Evolutionary conservation across 2,888 invertebrate species (phyloP).

Genomic region (Adineta ricciae): DNA sequence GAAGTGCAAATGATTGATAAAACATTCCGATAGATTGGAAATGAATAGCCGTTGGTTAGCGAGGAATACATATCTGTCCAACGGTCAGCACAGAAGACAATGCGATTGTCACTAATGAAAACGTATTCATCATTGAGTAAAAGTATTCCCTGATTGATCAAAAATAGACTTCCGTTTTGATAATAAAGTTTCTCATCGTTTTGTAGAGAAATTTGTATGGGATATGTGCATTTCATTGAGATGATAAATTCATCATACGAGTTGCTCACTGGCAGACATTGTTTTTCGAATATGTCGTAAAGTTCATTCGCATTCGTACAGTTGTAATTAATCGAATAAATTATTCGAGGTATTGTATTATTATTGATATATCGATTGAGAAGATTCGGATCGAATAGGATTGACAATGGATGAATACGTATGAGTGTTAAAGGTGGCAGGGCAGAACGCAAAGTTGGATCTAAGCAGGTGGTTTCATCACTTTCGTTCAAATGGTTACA

Average conservation of each 20-base stretch:
- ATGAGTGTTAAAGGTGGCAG: background rate
- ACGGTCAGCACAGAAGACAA: background rate
- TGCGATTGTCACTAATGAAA: background rate
- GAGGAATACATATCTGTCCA: background rate
- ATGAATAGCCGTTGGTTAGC: too few relatives aligned
- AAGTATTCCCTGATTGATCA: background rate
- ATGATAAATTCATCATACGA: background rate
- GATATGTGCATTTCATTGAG: constrained; percentile 13
- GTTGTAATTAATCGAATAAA: background rate
- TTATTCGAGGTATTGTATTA: background rate
- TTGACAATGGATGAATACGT: background rate
- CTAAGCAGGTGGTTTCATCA: background rate
- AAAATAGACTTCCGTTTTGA: background rate
- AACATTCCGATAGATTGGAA: constrained; percentile 6
- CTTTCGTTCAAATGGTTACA: background rate
- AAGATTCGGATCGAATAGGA: background rate
- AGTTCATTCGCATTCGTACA: background rate
- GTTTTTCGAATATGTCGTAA: background rate
- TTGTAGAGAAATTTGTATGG: background rate
- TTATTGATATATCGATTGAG: background rate
- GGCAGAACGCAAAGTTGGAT: background rate
- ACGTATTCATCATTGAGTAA: background rate
- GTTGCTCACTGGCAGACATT: background rate
- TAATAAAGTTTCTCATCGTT: background rate
- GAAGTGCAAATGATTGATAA: background rate